Percentiles rank a stretch among this genome's conserved stretches.
Conservation (phyloP, 2,888 invertebrate genomes). For the Hedya salicella region DNA sequence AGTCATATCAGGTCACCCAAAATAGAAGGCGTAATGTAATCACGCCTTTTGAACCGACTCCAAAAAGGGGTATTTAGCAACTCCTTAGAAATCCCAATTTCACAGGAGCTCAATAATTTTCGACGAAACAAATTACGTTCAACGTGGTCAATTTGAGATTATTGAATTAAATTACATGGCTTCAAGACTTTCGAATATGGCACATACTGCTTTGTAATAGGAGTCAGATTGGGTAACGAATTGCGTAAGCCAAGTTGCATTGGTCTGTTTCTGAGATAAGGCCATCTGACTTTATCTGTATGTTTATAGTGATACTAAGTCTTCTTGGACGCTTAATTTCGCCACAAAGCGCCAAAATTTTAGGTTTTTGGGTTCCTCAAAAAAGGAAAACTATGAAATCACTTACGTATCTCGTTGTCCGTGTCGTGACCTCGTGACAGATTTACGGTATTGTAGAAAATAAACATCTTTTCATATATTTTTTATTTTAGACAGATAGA, state of each 20-base stretch:
- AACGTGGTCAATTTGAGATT: constrained; percentile 41
- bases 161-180: constrained; percentile 30
- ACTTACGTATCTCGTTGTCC: background rate
- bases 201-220: constrained; percentile 6
- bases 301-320: constrained; percentile 15
- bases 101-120: constrained; percentile 32
- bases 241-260: constrained; percentile 13
- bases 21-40: background rate
- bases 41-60: background rate
- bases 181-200: constrained; percentile 5
- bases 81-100: constrained; percentile 22
- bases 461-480: no score
- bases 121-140: constrained; percentile 40
- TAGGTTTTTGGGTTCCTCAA: background rate
- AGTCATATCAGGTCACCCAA: no score
- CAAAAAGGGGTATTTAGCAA: constrained; percentile 20
- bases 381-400: background rate
- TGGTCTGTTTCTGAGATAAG: background rate
- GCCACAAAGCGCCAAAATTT: background rate
- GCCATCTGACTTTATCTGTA: constrained; percentile 12
- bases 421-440: no score
- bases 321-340: constrained; percentile 14
- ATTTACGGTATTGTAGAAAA: no score
- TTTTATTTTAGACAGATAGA: no score
- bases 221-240: constrained; percentile 1